Evolutionary conservation across 2,888 invertebrate genomes (phyloP).

Genomic region (Pyrocoelia pectoralis): DNA sequence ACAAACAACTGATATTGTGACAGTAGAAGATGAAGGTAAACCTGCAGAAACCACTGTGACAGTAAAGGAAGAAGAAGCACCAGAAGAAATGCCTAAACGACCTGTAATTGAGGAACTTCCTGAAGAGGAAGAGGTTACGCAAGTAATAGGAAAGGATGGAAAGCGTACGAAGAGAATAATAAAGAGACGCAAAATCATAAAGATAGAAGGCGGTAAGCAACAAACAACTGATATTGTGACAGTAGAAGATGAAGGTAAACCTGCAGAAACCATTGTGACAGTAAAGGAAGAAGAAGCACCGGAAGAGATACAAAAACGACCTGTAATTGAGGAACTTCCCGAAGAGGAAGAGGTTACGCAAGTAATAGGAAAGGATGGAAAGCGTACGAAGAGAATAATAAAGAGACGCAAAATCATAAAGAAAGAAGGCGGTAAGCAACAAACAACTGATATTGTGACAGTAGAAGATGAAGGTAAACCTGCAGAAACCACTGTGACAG

Average conservation of each 20-base stretch:
- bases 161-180: not conserved
- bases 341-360: not conserved
- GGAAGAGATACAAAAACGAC: not conserved
- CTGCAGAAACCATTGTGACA: not conserved
- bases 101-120: not conserved
- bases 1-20: constrained; percentile 19
- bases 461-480: not conserved
- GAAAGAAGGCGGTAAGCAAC: not conserved
- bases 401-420: not conserved
- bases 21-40: not conserved
- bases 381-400: not conserved
- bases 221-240: not conserved
- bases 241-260: not conserved
- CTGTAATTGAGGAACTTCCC: not conserved
- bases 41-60: not conserved
- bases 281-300: not conserved
- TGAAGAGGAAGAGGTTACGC: not conserved
- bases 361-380: not conserved
- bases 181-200: not conserved
- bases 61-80: not conserved
- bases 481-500: constrained; percentile 2
- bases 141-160: not conserved
- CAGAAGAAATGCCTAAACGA: not conserved
- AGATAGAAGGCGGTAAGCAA: not conserved
- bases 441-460: not conserved